Evolutionary conservation across 2,888 invertebrate genomes (phyloP).

Genomic region (Oscheius sp.): DNA sequence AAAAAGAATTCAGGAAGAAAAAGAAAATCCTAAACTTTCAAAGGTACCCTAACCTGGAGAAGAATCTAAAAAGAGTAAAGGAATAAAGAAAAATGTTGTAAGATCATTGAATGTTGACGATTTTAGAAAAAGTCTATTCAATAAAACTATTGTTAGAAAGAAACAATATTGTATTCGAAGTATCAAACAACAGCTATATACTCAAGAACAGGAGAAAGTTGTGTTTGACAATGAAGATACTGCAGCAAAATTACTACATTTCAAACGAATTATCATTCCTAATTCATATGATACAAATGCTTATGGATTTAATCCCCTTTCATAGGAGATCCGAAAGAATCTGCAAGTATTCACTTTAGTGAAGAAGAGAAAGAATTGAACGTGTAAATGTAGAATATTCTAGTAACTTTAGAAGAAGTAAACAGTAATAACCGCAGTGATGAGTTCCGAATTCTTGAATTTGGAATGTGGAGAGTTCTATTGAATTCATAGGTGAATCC

Average conservation of each 20-base stretch:
- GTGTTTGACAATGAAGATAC: slow-evolving; percentile 36
- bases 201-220: slow-evolving; percentile 36
- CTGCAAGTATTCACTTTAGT: too few species aligned
- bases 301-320: slow-evolving; percentile 26
- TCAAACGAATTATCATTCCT: slow-evolving; percentile 32
- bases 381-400: slow-evolving; percentile 29
- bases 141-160: slow-evolving; percentile 36
- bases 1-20: slow-evolving; percentile 34
- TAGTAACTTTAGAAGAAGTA: slow-evolving; percentile 40
- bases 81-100: slow-evolving; percentile 35
- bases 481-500: too few species aligned
- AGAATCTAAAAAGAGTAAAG: slow-evolving; percentile 36
- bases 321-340: too few species aligned
- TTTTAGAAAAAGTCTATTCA: slow-evolving; percentile 34
- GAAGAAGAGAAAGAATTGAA: slow-evolving; percentile 21
- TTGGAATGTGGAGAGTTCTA: slow-evolving; percentile 14
- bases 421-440: slow-evolving; percentile 51
- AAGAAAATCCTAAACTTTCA: slow-evolving; percentile 36
- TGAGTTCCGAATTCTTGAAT: slow-evolving; percentile 43
- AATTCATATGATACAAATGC: slow-evolving; percentile 24
- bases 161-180: slow-evolving; percentile 37
- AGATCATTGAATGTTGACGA: slow-evolving; percentile 33
- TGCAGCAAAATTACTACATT: slow-evolving; percentile 17
- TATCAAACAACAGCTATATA: slow-evolving; percentile 36
- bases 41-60: slow-evolving; percentile 35